Percentiles rank a stretch among this genome's conserved stretches.
These are phyloP conservation scores for Stercorarius parasiticus DNA, from an alignment of 2,113 vertebrate genomes.

Conservation along the genomic window DNA sequence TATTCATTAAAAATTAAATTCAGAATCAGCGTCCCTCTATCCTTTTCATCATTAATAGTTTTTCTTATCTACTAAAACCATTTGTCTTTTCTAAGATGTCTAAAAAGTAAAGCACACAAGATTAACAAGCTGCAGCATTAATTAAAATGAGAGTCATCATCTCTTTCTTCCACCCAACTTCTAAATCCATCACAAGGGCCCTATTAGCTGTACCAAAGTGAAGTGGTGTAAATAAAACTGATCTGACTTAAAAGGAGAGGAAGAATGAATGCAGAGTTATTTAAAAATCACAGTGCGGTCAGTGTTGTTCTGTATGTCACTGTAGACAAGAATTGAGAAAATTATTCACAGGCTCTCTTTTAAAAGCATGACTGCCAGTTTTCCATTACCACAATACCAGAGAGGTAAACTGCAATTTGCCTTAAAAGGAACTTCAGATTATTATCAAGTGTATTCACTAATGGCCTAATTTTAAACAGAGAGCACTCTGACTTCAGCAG, in stretches of 20 bases:
- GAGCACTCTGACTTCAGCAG: background rate
- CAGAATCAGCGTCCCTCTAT: constrained; percentile 46
- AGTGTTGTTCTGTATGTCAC: background rate
- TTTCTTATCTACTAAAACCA: constrained; percentile 67
- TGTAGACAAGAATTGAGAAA: background rate
- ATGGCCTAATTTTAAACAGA: background rate
- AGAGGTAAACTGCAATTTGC: background rate
- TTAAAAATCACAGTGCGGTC: background rate
- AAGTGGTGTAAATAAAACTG: constrained; percentile 39
- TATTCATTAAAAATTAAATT: constrained; percentile 60
- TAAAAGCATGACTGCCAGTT: background rate
- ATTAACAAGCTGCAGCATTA: constrained; percentile 66
- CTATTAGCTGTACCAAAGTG: constrained; percentile 17
- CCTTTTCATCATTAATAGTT: constrained; percentile 46
- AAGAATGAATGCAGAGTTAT: background rate
- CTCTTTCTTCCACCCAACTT: constrained; percentile 38
- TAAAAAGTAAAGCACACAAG: constrained; percentile 36
- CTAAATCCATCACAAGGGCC: constrained; percentile 40
- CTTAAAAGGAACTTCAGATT: background rate
- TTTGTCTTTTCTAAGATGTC: constrained; percentile 68
- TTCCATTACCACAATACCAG: background rate
- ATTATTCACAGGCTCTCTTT: constrained; percentile 1
- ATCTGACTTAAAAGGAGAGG: constrained; percentile 24
- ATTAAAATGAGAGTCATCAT: constrained; percentile 67
- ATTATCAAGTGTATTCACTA: background rate